Evolutionary conservation across 2,113 vertebrate genomes (phyloP).

Genomic region (Alethe diademata): DNA sequence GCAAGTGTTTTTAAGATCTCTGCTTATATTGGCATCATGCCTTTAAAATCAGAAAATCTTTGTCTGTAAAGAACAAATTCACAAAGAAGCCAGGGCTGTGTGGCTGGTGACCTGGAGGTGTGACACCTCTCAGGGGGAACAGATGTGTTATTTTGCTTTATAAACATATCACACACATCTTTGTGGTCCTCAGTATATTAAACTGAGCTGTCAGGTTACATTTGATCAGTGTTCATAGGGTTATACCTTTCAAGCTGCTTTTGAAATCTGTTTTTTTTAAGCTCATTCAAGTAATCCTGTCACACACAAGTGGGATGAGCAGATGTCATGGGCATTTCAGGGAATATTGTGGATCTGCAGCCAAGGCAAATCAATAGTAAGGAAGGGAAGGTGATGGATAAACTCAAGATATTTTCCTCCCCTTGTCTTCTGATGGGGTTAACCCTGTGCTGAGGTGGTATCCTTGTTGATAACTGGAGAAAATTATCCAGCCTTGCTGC

Average conservation of each 20-base stretch:
- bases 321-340: neutral
- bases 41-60: neutral
- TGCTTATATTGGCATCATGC: neutral
- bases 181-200: conserved; percentile 1
- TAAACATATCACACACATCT: conserved; percentile 20
- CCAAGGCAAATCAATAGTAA: neutral
- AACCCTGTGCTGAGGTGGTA: neutral
- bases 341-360: neutral
- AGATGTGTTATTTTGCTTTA: neutral
- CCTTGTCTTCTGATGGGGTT: neutral
- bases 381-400: neutral
- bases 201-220: conserved; percentile 28
- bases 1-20: neutral
- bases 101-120: neutral
- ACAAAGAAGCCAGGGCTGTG: neutral
- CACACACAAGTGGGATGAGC: neutral
- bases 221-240: neutral
- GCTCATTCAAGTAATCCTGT: conserved; percentile 2
- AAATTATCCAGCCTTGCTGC: neutral
- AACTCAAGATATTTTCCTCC: neutral
- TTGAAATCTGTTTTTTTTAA: conserved; percentile 26
- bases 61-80: neutral
- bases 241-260: conserved; percentile 27
- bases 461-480: neutral
- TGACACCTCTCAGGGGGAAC: neutral